Conservation (phyloP, 1,140 invertebrate species). For the Drosophila sturtevanti region DNA sequence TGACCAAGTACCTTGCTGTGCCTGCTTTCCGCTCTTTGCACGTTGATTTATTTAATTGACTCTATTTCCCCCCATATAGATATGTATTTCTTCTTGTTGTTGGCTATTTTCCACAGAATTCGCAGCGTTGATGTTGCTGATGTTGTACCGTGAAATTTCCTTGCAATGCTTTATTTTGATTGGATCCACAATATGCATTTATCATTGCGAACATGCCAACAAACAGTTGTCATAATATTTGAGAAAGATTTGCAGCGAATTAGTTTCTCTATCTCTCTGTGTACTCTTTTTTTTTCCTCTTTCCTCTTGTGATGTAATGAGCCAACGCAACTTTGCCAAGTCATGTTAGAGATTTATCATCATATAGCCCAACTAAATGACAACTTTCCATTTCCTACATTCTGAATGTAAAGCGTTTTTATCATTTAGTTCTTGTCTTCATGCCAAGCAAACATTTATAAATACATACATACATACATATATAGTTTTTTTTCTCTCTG, state of each 20-base stretch:
- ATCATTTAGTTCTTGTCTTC: background rate
- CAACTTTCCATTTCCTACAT: conserved; percentile 6
- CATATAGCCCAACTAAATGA: conserved; percentile 1
- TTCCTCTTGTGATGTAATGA: background rate
- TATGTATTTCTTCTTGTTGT: background rate
- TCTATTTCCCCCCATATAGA: conserved; percentile 1
- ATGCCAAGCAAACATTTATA: too few relatives aligned
- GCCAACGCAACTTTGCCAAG: conserved; percentile 3
- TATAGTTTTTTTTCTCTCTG: too few relatives aligned
- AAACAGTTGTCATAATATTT: conserved; percentile 15
- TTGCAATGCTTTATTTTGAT: conserved; percentile 15
- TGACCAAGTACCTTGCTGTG: conserved; percentile 2
- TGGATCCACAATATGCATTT: conserved; percentile 13
- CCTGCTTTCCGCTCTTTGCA: conserved; percentile 12
- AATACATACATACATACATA: too few relatives aligned
- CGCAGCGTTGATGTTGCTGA: conserved; percentile 2
- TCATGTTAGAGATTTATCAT: conserved; percentile 10
- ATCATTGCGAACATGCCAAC: conserved; percentile 10
- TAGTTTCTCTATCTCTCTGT: background rate
- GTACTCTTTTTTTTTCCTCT: background rate
- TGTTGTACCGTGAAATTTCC: conserved; percentile 1
- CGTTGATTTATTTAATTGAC: conserved; percentile 21
- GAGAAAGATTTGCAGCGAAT: conserved; percentile 6
- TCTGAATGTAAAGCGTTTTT: background rate
- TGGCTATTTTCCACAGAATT: conserved; percentile 13